These are phyloP conservation scores for Syndactyla subalaris DNA, from an alignment of 2,797 vertebrate genomes.

Conservation along the genomic window DNA sequence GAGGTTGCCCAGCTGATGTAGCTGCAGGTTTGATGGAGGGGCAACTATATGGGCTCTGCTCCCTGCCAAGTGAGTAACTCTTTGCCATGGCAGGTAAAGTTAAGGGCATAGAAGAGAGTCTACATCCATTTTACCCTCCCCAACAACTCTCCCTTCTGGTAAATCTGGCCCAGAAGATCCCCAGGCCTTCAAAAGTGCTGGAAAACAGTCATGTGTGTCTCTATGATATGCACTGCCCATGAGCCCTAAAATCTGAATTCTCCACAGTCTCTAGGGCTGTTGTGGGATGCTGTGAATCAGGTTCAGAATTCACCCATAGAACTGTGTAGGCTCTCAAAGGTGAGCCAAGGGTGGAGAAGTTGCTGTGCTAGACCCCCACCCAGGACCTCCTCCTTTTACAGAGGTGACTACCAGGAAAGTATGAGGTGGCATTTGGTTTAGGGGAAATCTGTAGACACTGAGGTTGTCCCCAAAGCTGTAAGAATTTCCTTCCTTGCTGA, in stretches of 20 bases:
- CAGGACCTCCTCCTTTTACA: background rate
- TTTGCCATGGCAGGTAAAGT: background rate
- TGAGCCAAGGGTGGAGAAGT: background rate
- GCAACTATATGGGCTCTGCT: background rate
- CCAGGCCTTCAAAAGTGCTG: background rate
- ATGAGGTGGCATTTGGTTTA: background rate
- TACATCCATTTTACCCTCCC: background rate
- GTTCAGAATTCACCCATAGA: background rate
- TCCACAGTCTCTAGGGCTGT: background rate
- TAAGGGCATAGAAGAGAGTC: background rate
- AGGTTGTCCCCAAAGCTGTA: background rate
- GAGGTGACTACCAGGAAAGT: background rate
- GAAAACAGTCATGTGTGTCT: background rate
- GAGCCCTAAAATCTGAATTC: background rate
- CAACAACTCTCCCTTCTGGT: background rate
- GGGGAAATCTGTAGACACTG: background rate
- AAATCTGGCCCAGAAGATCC: background rate
- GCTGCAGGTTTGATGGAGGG: background rate
- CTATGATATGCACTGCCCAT: background rate
- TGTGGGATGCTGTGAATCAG: background rate
- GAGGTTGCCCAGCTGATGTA: background rate
- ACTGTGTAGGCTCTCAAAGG: background rate
- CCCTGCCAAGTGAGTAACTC: background rate
- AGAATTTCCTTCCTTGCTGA: background rate
- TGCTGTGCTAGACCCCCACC: background rate